Conservation (phyloP, 2,113 vertebrate genomes). For the Phycodurus eques region DNA sequence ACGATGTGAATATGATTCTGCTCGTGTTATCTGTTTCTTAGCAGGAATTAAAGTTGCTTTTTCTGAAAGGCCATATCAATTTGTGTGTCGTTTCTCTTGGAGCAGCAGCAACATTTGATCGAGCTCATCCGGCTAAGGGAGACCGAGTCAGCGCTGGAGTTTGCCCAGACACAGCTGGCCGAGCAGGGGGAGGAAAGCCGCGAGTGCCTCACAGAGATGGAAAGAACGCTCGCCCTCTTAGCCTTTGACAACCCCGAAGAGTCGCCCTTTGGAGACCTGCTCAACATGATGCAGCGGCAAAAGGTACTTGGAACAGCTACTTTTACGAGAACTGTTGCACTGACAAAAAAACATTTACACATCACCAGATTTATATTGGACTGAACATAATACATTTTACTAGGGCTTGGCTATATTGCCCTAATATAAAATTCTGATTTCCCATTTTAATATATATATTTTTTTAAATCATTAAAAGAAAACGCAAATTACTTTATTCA, state of each 20-base stretch:
- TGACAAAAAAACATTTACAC: not conserved
- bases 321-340: not conserved
- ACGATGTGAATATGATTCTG: too few relatives aligned
- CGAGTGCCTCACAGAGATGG: slow-evolving; percentile 98
- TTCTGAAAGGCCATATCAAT: not conserved
- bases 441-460: too few relatives aligned
- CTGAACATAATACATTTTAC: too few relatives aligned
- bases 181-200: slow-evolving; percentile 98
- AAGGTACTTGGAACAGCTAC: slow-evolving; percentile 77
- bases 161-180: slow-evolving; percentile 95
- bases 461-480: too few relatives aligned
- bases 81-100: slow-evolving; percentile 4
- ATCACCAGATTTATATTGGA: not conserved
- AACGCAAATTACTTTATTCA: too few relatives aligned
- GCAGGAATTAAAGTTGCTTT: not conserved
- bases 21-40: too few relatives aligned
- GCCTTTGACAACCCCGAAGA: slow-evolving; percentile 98
- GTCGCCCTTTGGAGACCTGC: slow-evolving; percentile 94
- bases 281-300: slow-evolving; percentile 98
- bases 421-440: too few relatives aligned
- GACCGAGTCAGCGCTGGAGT: slow-evolving; percentile 96
- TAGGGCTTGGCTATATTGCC: too few relatives aligned
- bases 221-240: slow-evolving; percentile 90
- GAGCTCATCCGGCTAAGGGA: slow-evolving; percentile 96
- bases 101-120: slow-evolving; percentile 96